These are phyloP conservation scores for Eublepharis macularius DNA, from an alignment of 2,113 vertebrate genomes.

Conservation along the genomic window DNA sequence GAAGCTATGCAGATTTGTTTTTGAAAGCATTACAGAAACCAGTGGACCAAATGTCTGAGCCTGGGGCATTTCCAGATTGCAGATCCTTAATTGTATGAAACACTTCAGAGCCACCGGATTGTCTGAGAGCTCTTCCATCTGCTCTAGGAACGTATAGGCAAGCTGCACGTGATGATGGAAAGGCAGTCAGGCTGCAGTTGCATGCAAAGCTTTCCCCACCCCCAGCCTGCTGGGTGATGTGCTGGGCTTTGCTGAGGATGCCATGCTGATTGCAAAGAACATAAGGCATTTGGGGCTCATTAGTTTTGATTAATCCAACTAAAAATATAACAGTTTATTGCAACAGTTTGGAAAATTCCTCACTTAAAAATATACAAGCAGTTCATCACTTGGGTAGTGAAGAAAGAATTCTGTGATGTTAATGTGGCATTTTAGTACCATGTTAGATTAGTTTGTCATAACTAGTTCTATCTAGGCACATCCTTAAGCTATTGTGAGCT, in stretches of 20 bases:
- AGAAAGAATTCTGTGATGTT: background rate
- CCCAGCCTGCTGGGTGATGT: conserved; percentile 36
- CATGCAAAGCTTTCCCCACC: conserved; percentile 11
- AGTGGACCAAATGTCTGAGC: conserved; percentile 27
- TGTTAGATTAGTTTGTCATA: background rate
- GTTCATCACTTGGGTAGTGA: background rate
- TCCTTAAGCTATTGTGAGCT: no score
- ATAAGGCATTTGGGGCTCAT: conserved; percentile 47
- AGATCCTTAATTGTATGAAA: conserved; percentile 53
- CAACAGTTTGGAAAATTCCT: conserved; percentile 18
- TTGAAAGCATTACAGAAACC: conserved; percentile 34
- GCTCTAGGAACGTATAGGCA: conserved; percentile 43
- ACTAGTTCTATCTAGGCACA: no score
- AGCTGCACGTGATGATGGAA: conserved; percentile 33
- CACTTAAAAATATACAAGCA: background rate
- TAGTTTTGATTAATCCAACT: conserved; percentile 57
- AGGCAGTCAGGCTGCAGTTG: conserved; percentile 12
- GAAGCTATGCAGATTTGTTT: conserved; percentile 26
- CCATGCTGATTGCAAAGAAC: conserved; percentile 36
- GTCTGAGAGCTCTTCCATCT: conserved; percentile 51
- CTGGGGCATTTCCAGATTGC: conserved; percentile 51
- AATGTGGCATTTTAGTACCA: background rate
- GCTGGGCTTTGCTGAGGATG: conserved; percentile 46
- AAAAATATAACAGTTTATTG: conserved; percentile 29
- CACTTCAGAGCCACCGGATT: conserved; percentile 48